Evolutionary conservation across 2,113 vertebrate genomes (phyloP), one percentile per base, ranked within the genome.

Genomic region (Tychaedon coryphoeus): DNA sequence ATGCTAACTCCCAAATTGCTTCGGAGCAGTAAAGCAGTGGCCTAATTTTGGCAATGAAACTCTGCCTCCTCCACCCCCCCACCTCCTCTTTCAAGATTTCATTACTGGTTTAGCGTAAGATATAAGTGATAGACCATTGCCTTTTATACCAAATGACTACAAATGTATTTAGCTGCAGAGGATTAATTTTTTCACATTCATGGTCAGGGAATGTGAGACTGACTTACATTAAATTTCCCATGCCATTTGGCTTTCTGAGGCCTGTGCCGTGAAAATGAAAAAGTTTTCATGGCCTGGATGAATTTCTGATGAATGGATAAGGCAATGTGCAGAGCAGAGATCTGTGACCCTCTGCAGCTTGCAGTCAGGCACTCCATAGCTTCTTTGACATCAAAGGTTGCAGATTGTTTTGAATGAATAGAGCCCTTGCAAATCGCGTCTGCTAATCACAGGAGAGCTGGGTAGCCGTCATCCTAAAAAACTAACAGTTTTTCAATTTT

Each of bases 281-380:
- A 96, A 88, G 88, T 94, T 96, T 96, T 93, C 95, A 71, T 93
- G 88, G 96, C 90, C 85, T 93, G 95, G 92, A 91, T 96, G 93
- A 94, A 93, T 97, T 97, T 97, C 92, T 96, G 95, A 97, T 97
- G 98, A 96, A 97, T 97, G 96, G 97, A 93, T 94, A 95, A 95
- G 80, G 86, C 84, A 96, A 96, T 94, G 72, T 80, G 43, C 3
- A 18, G 86, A 97, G 74, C 83, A 62, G 57, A 81, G 56, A 90
- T 95, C 95, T 96, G 74, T 95, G 94, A 97, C 96, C 96, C 92
- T 92, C 82, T 82, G 90, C 67, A 81, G 80, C 73, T 94, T 96
- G 95, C 74, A 93, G 86, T 91, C 90, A 57, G 73, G 94, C 88
- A 58, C 81, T 88, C 82, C 56, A 85, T 64, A 56, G 91, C 94